These are phyloP conservation scores for Desmodus rotundus DNA, from an alignment of 2,113 vertebrate species.

Conservation along the genomic window DNA sequence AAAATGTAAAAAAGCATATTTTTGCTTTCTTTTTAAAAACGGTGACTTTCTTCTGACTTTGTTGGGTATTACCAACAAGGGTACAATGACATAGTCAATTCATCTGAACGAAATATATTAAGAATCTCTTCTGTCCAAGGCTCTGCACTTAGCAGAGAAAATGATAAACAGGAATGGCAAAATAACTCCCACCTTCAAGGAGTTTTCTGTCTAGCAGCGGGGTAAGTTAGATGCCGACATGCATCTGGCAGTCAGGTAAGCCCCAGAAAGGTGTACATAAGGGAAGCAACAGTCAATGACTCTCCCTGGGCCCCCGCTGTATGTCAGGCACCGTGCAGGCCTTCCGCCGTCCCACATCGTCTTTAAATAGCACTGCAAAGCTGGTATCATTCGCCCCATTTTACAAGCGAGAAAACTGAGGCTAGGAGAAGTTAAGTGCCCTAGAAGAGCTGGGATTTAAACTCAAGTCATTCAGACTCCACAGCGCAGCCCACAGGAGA, in stretches of 20 bases:
- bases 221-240: neutral
- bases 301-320: neutral
- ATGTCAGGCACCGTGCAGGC: neutral
- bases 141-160: neutral
- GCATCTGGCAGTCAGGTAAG: neutral
- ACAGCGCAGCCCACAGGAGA: neutral
- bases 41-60: constrained; percentile 31
- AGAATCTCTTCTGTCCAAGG: neutral
- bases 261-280: neutral
- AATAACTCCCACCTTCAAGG: neutral
- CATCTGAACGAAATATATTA: constrained; percentile 8
- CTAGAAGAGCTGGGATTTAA: constrained; percentile 20
- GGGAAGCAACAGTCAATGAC: neutral
- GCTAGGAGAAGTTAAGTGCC: neutral
- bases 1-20: constrained; percentile 1
- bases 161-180: neutral
- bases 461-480: neutral
- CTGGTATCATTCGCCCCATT: neutral
- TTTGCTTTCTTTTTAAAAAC: neutral
- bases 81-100: constrained; percentile 28
- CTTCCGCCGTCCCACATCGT: neutral
- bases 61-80: neutral
- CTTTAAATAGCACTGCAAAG: neutral
- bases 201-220: neutral
- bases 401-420: constrained; percentile 1